Evolutionary conservation across 2,888 invertebrate species (phyloP).

Genomic region (Orthosia incerta): DNA sequence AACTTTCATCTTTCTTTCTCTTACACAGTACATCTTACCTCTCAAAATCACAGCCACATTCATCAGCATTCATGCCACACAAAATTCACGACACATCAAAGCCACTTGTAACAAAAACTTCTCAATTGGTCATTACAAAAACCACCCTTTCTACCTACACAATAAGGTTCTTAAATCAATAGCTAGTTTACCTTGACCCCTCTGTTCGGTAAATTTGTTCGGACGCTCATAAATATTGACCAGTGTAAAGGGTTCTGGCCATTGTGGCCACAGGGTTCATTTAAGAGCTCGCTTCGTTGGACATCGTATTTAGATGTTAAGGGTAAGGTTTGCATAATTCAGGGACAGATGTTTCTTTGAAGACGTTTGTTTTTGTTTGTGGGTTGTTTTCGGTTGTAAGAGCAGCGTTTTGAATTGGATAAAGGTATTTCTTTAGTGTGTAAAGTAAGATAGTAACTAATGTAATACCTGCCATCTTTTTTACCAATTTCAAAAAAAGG

Average conservation of each 20-base stretch:
- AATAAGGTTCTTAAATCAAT: constrained; percentile 47
- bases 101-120: constrained; percentile 39
- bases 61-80: constrained; percentile 73
- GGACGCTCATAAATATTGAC: constrained; percentile 83
- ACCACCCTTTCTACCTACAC: constrained; percentile 46
- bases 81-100: constrained; percentile 68
- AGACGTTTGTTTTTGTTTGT: constrained; percentile 54
- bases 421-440: neutral
- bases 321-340: constrained; percentile 78
- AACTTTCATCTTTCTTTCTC: neutral
- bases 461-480: neutral
- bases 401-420: constrained; percentile 41
- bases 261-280: constrained; percentile 77
- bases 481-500: neutral
- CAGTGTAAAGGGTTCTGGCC: constrained; percentile 78
- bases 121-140: constrained; percentile 30
- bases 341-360: constrained; percentile 68
- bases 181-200: constrained; percentile 36
- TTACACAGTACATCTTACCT: constrained; percentile 24
- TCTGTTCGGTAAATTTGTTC: constrained; percentile 76
- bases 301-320: constrained; percentile 66
- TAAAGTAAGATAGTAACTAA: neutral
- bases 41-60: constrained; percentile 64
- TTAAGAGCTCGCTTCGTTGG: constrained; percentile 78
- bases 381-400: constrained; percentile 17